A percentile compares a stretch with the other conserved stretches of the same genome.
Evolutionary conservation across 2,797 vertebrate genomes (phyloP).

Genomic region (Serranus cabrilla): DNA sequence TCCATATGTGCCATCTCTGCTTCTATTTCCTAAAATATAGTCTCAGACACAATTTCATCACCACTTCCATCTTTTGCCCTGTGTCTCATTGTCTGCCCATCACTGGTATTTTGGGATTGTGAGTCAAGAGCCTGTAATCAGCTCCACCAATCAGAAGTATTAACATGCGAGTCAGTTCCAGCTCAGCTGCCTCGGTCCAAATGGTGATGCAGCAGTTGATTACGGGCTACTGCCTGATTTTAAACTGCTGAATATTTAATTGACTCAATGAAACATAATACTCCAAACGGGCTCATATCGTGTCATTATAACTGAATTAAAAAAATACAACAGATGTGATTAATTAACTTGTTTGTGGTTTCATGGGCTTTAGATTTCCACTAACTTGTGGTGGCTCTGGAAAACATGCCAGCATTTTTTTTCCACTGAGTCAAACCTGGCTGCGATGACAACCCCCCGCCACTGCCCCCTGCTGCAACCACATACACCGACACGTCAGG

Average conservation of each 20-base stretch:
- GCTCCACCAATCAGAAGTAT: slow-evolving; percentile 55
- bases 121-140: slow-evolving; percentile 62
- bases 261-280: slow-evolving; percentile 54
- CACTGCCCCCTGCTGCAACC: slow-evolving; percentile 31
- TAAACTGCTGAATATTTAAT: slow-evolving; percentile 69
- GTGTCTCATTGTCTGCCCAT: slow-evolving; percentile 25
- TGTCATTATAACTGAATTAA: slow-evolving; percentile 43
- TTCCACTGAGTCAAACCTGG: slow-evolving; percentile 34
- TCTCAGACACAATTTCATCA: slow-evolving; percentile 17
- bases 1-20: background rate
- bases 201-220: slow-evolving; percentile 66
- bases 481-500: slow-evolving; percentile 29
- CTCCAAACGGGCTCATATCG: slow-evolving; percentile 50
- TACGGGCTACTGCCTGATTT: slow-evolving; percentile 64
- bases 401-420: slow-evolving; percentile 28
- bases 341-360: slow-evolving; percentile 54
- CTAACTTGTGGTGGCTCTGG: background rate
- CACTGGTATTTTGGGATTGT: slow-evolving; percentile 45
- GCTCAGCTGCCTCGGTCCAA: slow-evolving; percentile 59
- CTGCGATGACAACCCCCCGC: slow-evolving; percentile 13
- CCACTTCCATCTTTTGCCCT: slow-evolving; percentile 22
- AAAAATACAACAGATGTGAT: slow-evolving; percentile 58
- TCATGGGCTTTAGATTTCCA: slow-evolving; percentile 37
- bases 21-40: slow-evolving; percentile 17
- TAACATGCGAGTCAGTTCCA: slow-evolving; percentile 66